phyloP scores from a whole-genome alignment of 2,113 vertebrate genomes.

The Zosterops hypoxanthus region DNA sequence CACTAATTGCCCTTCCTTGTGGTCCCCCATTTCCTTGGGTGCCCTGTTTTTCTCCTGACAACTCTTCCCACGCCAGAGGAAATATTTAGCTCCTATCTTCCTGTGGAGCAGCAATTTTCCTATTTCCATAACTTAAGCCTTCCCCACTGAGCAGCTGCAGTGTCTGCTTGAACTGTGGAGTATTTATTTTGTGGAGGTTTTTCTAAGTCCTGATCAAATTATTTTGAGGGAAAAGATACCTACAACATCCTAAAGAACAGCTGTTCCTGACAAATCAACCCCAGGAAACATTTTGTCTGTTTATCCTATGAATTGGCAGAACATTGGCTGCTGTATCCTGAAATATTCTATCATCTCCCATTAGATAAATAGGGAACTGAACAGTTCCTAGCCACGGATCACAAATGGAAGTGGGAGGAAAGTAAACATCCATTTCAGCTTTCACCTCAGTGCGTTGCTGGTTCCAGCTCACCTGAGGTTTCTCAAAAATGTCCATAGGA shows the following conservation, averaged over 20 bases:
- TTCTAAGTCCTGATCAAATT: neutral
- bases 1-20: neutral
- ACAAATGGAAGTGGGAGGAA: neutral
- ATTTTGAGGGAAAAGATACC: neutral
- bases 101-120: neutral
- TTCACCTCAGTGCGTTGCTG: neutral
- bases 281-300: conserved; percentile 29
- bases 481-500: neutral
- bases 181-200: neutral
- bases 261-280: neutral
- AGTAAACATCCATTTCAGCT: conserved; percentile 1
- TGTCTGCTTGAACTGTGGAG: neutral
- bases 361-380: neutral
- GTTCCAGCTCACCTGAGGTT: neutral
- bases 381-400: neutral
- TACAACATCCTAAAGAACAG: neutral
- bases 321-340: conserved; percentile 2
- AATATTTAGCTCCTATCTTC: neutral
- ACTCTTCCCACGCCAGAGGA: neutral
- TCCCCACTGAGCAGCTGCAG: neutral
- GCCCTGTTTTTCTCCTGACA: neutral
- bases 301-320: conserved; percentile 21
- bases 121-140: neutral
- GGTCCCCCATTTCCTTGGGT: neutral
- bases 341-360: conserved; percentile 8